These are phyloP conservation scores for Tachystola acroxantha DNA, from an alignment of 2,888 invertebrate genomes.

Conservation along the genomic window DNA sequence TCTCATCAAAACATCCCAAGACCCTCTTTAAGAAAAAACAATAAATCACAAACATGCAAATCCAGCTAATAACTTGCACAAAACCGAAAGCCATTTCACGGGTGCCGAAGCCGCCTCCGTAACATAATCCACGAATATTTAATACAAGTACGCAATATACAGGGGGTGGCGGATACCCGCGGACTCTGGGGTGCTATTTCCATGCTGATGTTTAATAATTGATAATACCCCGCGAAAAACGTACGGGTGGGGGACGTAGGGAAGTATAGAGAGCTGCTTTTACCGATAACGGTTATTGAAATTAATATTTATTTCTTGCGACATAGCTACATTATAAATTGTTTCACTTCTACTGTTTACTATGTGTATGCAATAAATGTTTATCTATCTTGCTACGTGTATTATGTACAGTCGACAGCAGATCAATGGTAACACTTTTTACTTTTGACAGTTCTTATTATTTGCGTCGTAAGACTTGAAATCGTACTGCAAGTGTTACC, in stretches of 20 bases:
- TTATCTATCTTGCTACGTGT: no score
- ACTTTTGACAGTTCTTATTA: no score
- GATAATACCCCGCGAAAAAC: constrained; percentile 78
- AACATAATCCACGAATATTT: constrained; percentile 71
- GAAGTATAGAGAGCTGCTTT: constrained; percentile 38
- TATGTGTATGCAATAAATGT: no score
- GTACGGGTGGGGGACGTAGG: constrained; percentile 44
- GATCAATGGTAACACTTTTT: no score
- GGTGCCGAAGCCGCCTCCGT: constrained; percentile 45
- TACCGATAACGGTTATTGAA: no score
- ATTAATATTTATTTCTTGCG: no score
- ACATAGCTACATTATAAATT: no score
- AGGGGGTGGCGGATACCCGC: constrained; percentile 47
- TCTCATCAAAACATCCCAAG: constrained; percentile 9
- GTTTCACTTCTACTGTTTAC: no score
- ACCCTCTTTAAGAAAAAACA: constrained; percentile 44
- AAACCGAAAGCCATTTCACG: constrained; percentile 77
- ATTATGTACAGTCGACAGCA: no score
- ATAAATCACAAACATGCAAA: constrained; percentile 77
- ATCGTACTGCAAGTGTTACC: no score
- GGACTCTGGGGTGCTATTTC: constrained; percentile 75
- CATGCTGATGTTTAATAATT: constrained; percentile 79
- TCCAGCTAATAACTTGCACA: constrained; percentile 76
- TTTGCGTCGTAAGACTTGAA: no score
- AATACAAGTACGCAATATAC: constrained; percentile 67